A percentile compares a stretch with the other conserved stretches of the same genome.
Evolutionary conservation across 2,797 vertebrate genomes (phyloP).

Genomic region (Cynodonichthys magdalenae): DNA sequence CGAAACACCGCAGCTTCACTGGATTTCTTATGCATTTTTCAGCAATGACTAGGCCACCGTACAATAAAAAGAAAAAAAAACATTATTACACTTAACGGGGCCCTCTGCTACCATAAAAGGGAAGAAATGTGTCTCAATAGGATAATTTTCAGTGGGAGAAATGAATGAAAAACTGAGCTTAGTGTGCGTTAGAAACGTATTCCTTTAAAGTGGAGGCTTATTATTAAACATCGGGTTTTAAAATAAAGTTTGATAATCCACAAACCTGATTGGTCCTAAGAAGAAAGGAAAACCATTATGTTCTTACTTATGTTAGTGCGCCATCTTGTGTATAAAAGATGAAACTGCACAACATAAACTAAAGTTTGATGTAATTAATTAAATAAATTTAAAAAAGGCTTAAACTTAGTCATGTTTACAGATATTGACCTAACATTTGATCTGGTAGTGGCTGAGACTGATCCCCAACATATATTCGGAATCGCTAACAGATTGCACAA

Average conservation of each 20-base stretch:
- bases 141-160: conserved; percentile 8
- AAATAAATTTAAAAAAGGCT: too few relatives aligned
- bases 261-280: neutral
- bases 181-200: neutral
- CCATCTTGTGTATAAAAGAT: conserved; percentile 42
- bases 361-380: too few relatives aligned
- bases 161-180: neutral
- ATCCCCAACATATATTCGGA: too few relatives aligned
- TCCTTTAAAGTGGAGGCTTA: neutral
- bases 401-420: too few relatives aligned
- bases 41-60: conserved; percentile 50
- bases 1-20: conserved; percentile 42
- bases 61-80: conserved; percentile 29
- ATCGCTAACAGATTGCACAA: too few relatives aligned
- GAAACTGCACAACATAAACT: too few relatives aligned
- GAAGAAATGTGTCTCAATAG: conserved; percentile 19
- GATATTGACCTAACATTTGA: too few relatives aligned
- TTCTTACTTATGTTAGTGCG: neutral
- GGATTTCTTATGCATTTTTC: conserved; percentile 44
- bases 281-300: neutral
- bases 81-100: conserved; percentile 27
- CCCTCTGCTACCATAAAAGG: conserved; percentile 65
- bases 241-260: neutral
- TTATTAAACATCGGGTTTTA: neutral
- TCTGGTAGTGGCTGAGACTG: too few relatives aligned